These are phyloP conservation scores for Chondrilla cf. caribensis DNA, from an alignment of 37 sponge, comb jelly and placozoan genomes.

Conservation along the genomic window DNA sequence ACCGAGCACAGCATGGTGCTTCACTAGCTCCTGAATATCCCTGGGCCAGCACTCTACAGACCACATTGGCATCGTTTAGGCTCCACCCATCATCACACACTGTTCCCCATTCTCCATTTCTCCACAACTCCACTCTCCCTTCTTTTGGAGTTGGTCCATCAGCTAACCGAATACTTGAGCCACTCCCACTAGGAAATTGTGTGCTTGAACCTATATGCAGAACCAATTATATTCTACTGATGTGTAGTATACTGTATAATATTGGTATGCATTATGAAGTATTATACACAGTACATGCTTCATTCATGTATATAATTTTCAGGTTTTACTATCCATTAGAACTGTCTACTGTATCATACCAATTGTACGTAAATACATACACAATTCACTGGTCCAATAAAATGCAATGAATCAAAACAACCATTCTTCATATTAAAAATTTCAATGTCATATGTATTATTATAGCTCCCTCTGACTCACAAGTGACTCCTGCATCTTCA, in stretches of 20 bases:
- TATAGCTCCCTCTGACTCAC: slow-evolving; percentile 11
- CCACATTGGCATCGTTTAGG: slow-evolving; percentile 11
- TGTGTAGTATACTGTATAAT: no score
- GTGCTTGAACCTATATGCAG: background rate
- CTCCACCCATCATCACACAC: slow-evolving; percentile 42
- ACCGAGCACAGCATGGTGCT: background rate
- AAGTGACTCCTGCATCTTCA: slow-evolving; percentile 21
- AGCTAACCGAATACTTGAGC: background rate
- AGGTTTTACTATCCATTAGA: no score
- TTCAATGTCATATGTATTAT: no score
- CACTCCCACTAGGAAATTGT: background rate
- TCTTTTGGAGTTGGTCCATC: background rate
- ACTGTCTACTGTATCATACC: no score
- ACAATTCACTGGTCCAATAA: no score
- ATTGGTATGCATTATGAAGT: no score
- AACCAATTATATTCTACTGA: no score
- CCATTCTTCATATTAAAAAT: no score
- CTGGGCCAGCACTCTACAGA: slow-evolving; percentile 28
- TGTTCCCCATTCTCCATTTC: slow-evolving; percentile 15
- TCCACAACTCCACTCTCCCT: slow-evolving; percentile 22
- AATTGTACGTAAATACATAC: background rate
- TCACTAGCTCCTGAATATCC: slow-evolving; percentile 20
- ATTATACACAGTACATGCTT: no score
- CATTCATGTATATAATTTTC: no score
- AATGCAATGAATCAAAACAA: no score